A percentile compares a stretch with the other conserved stretches of the same genome.
Evolutionary conservation across 2,888 invertebrate species (phyloP).

Genomic region (Maniola hyperantus): DNA sequence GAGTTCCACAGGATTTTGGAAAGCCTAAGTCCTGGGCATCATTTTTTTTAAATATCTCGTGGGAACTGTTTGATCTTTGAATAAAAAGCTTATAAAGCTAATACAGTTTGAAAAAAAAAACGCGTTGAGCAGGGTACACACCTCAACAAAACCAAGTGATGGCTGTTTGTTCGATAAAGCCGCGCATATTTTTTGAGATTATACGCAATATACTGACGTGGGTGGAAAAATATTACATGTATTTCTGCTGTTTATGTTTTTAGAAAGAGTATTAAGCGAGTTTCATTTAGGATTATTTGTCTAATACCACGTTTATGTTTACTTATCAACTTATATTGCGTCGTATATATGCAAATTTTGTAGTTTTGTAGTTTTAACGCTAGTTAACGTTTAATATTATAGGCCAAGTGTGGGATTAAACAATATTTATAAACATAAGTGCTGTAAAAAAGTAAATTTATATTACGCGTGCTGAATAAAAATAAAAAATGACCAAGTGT

Average conservation of each 20-base stretch:
- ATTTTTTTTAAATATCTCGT: no score
- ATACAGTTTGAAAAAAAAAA: neutral
- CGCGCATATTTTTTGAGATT: constrained; percentile 42
- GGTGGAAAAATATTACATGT: constrained; percentile 29
- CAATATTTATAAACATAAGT: constrained; percentile 16
- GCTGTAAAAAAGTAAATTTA: constrained; percentile 6
- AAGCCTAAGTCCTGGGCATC: neutral
- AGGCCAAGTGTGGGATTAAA: constrained; percentile 8
- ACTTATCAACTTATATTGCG: constrained; percentile 21
- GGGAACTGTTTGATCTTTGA: no score
- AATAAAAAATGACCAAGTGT: neutral
- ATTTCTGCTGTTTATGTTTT: constrained; percentile 30
- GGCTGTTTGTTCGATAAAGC: constrained; percentile 60
- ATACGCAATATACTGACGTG: constrained; percentile 31
- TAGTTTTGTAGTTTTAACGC: constrained; percentile 14
- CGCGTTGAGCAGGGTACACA: neutral
- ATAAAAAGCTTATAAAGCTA: no score
- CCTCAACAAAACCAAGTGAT: constrained; percentile 38
- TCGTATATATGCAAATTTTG: constrained; percentile 18
- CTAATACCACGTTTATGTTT: constrained; percentile 30
- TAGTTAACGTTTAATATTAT: constrained; percentile 2
- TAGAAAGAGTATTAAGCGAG: constrained; percentile 29
- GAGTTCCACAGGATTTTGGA: no score
- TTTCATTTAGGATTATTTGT: constrained; percentile 32
- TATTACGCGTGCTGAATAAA: neutral